Evolutionary conservation across 1,140 invertebrate species (phyloP).

Genomic region (Lerema accius): DNA sequence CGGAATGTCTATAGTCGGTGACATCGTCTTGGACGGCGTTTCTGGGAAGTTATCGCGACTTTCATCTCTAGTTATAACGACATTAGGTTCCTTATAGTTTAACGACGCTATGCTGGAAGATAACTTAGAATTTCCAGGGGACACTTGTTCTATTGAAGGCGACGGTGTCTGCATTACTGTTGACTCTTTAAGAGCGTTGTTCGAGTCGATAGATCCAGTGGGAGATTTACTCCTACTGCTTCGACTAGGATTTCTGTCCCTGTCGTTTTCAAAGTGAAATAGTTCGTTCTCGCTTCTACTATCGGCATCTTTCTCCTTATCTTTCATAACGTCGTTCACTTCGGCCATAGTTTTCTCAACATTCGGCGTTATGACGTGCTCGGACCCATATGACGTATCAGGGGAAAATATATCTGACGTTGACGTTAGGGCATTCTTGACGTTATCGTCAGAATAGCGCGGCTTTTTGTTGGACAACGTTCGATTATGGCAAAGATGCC

Average conservation of each 20-base stretch:
- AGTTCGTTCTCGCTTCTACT: conserved; percentile 76
- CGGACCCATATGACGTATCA: conserved; percentile 79
- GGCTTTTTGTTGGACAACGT: conserved; percentile 85
- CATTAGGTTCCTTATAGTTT: conserved; percentile 45
- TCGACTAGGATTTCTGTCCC: conserved; percentile 61
- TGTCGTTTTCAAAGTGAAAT: conserved; percentile 80
- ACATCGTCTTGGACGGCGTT: conserved; percentile 49
- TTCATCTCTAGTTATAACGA: conserved; percentile 46
- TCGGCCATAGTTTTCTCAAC: conserved; percentile 67
- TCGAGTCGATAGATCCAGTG: conserved; percentile 66
- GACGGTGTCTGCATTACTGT: conserved; percentile 56
- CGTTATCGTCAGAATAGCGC: conserved; percentile 80
- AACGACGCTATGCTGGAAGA: conserved; percentile 40
- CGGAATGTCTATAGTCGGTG: conserved; percentile 72
- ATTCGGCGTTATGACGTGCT: conserved; percentile 72
- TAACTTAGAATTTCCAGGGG: conserved; percentile 56
- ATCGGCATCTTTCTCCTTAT: conserved; percentile 70
- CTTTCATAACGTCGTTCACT: conserved; percentile 59
- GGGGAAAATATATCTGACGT: conserved; percentile 76
- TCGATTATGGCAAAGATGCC: conserved; percentile 68
- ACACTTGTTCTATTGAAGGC: conserved; percentile 56
- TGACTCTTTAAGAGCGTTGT: conserved; percentile 50
- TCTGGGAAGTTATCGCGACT: conserved; percentile 39
- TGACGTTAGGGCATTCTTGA: conserved; percentile 73
- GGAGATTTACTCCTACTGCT: conserved; percentile 73